phyloP scores from a whole-genome alignment of 2,797 vertebrate genomes.

The Myotis myotis region DNA sequence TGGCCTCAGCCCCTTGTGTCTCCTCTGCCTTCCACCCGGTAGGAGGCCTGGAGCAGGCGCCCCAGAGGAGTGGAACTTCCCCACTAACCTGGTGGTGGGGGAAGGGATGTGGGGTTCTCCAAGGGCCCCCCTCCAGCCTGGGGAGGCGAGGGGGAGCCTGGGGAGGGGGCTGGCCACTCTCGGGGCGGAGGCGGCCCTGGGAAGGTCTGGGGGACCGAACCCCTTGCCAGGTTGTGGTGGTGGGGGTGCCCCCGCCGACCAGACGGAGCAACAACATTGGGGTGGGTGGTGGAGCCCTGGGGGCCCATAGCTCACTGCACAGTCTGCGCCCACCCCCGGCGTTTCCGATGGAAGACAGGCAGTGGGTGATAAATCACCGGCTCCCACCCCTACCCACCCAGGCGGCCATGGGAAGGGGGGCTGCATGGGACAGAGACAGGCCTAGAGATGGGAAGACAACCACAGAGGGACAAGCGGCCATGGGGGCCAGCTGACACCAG shows the following conservation, averaged over 20 bases:
- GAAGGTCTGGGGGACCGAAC: slow-evolving; percentile 43
- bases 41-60: neutral
- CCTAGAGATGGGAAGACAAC: neutral
- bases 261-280: slow-evolving; percentile 82
- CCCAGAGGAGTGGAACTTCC: neutral
- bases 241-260: slow-evolving; percentile 32
- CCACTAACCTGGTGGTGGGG: neutral
- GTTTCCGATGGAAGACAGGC: slow-evolving; percentile 85
- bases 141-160: neutral
- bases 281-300: slow-evolving; percentile 82
- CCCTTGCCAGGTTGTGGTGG: neutral
- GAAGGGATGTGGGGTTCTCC: neutral
- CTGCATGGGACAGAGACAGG: neutral
- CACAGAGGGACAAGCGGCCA: neutral
- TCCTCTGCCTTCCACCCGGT: neutral
- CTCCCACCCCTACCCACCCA: slow-evolving; percentile 58
- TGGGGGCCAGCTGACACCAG: neutral
- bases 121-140: neutral
- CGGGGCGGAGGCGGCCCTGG: neutral
- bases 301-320: slow-evolving; percentile 81
- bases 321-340: slow-evolving; percentile 79
- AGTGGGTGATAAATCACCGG: slow-evolving; percentile 84
- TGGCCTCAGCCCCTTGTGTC: neutral
- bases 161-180: neutral
- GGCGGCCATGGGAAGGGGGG: neutral